These are phyloP conservation scores for Orthonevra nobilis DNA, from an alignment of 2,888 invertebrate genomes.

Conservation along the genomic window DNA sequence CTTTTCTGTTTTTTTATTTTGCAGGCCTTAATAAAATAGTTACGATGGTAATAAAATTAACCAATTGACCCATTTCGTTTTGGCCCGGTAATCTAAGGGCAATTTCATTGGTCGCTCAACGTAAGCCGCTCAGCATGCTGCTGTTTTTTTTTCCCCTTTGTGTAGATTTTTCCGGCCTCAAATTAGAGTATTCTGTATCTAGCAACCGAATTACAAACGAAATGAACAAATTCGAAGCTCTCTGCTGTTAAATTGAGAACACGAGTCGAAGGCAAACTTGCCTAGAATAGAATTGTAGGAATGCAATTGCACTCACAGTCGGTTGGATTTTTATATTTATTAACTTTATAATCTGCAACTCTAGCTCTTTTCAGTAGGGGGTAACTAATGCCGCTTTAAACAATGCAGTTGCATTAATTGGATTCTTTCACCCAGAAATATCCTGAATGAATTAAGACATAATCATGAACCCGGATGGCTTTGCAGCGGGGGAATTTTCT, in stretches of 20 bases:
- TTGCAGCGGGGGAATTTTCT: not conserved
- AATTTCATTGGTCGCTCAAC: slow-evolving; percentile 2
- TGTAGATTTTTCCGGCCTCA: not conserved
- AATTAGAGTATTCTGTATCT: slow-evolving; percentile 45
- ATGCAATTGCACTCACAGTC: slow-evolving; percentile 57
- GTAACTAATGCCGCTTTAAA: slow-evolving; percentile 48
- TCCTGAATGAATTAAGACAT: slow-evolving; percentile 22
- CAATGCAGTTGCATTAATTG: slow-evolving; percentile 63
- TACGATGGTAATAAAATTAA: slow-evolving; percentile 22
- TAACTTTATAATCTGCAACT: slow-evolving; percentile 46
- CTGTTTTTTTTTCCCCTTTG: slow-evolving; percentile 13
- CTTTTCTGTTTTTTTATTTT: too few species aligned
- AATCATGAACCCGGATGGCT: not conserved
- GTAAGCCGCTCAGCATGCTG: not conserved
- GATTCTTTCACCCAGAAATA: slow-evolving; percentile 44
- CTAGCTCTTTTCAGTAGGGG: slow-evolving; percentile 45
- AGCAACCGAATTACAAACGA: slow-evolving; percentile 24
- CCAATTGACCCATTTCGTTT: slow-evolving; percentile 36
- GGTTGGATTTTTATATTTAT: slow-evolving; percentile 54
- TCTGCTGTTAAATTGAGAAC: slow-evolving; percentile 11
- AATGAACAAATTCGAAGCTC: slow-evolving; percentile 1
- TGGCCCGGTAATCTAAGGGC: not conserved
- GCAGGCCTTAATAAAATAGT: too few species aligned
- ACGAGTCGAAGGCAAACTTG: slow-evolving; percentile 44
- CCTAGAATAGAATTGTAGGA: slow-evolving; percentile 51